These are phyloP conservation scores for Clarias gariepinus DNA, from an alignment of 2,113 vertebrate genomes.

Conservation along the genomic window DNA sequence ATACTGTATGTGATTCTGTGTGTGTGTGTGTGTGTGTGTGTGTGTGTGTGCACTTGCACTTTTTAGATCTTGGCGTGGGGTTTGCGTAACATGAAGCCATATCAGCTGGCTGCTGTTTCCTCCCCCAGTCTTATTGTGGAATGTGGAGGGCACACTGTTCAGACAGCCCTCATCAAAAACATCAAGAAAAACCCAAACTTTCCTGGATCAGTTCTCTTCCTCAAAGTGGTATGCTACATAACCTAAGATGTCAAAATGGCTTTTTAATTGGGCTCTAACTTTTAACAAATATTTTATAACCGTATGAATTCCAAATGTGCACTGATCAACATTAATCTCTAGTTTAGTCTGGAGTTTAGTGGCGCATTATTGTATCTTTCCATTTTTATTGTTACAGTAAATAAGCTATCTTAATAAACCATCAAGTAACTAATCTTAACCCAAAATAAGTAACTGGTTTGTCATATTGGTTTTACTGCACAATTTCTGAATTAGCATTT, in stretches of 20 bases:
- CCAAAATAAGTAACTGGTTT: not conserved
- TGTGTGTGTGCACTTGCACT: not conserved
- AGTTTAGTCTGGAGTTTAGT: not conserved
- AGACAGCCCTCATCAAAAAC: conserved; percentile 92
- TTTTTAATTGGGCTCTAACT: not conserved
- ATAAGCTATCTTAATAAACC: not conserved
- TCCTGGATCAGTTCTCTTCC: conserved; percentile 89
- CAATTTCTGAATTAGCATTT: not conserved
- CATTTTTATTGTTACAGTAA: not conserved
- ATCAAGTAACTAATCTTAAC: not conserved
- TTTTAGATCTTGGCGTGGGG: conserved; percentile 93
- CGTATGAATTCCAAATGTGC: not conserved
- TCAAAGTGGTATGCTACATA: conserved; percentile 85
- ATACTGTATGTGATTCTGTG: not conserved
- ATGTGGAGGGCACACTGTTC: conserved; percentile 87
- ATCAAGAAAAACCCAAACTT: conserved; percentile 97
- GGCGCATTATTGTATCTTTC: not conserved
- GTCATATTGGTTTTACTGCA: not conserved
- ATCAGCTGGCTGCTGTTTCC: conserved; percentile 85
- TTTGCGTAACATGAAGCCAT: conserved; percentile 95
- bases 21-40: conserved; percentile 13
- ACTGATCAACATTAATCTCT: not conserved
- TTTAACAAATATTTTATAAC: not conserved
- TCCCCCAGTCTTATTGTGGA: conserved; percentile 95
- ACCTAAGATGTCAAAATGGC: not conserved